Evolutionary conservation across 2,797 vertebrate species (phyloP).

Genomic region (Eulemur rubriventer): DNA sequence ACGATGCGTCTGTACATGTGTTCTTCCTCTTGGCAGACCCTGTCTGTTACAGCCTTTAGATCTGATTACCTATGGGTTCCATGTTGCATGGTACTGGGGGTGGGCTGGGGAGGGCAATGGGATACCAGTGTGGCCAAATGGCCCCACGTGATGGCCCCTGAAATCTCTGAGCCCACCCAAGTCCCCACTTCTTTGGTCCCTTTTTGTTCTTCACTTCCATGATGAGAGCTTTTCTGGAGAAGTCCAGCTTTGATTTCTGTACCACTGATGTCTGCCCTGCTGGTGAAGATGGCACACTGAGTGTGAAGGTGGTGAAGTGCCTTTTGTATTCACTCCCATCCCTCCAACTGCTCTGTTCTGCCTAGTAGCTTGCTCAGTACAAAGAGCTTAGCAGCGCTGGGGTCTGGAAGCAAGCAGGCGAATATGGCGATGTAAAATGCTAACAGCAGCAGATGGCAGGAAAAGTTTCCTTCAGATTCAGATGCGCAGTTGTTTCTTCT

Average conservation of each 20-base stretch:
- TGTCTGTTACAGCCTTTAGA: background rate
- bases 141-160: background rate
- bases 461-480: conserved; percentile 48
- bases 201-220: background rate
- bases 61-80: background rate
- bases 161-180: background rate
- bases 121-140: background rate
- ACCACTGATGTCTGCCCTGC: background rate
- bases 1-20: background rate
- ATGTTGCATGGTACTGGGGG: background rate
- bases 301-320: background rate
- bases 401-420: background rate
- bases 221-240: background rate
- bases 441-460: conserved; percentile 60
- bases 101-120: background rate
- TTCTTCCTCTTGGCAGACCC: background rate
- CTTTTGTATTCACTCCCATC: background rate
- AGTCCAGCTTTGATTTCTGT: background rate
- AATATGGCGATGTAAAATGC: background rate
- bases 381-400: background rate
- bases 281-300: background rate
- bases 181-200: background rate
- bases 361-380: background rate
- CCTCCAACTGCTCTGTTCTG: background rate
- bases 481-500: conserved; percentile 57